Evolutionary conservation across 2,797 vertebrate genomes (phyloP).

Genomic region (Sarcophilus harrisii): DNA sequence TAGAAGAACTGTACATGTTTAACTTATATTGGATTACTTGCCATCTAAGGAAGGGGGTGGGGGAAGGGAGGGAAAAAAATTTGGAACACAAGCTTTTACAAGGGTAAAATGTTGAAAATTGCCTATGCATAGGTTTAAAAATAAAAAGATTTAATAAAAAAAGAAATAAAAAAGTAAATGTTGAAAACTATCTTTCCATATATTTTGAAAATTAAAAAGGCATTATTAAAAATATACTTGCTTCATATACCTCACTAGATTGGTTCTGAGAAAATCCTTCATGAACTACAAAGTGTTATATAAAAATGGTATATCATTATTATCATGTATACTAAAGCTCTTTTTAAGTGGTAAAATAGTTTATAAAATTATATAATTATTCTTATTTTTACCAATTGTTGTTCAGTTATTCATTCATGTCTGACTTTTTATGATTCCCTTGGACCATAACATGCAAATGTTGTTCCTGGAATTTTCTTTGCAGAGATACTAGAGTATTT

Average conservation of each 20-base stretch:
- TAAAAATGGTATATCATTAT: not conserved
- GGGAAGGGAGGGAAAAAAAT: too few relatives aligned
- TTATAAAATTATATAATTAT: not conserved
- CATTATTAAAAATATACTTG: not conserved
- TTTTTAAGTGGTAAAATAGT: not conserved
- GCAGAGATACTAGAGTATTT: not conserved
- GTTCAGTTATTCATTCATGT: not conserved
- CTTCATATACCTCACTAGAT: not conserved
- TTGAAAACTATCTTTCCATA: too few relatives aligned
- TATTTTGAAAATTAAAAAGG: too few relatives aligned
- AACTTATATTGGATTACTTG: too few relatives aligned
- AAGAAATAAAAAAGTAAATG: too few relatives aligned
- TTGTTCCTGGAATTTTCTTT: not conserved
- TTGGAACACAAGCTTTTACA: too few relatives aligned
- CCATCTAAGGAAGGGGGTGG: too few relatives aligned
- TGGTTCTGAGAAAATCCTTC: not conserved
- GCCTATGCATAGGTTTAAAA: too few relatives aligned
- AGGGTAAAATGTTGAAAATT: too few relatives aligned
- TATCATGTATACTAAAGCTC: not conserved
- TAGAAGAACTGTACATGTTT: too few relatives aligned
- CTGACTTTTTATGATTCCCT: not conserved
- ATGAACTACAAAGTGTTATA: not conserved
- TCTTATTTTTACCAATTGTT: not conserved
- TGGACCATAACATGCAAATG: not conserved
- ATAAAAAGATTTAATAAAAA: too few relatives aligned